Percentiles rank a stretch among this genome's conserved stretches.
Evolutionary conservation across 2,797 vertebrate species (phyloP).

Genomic region (Anniella stebbinsi): DNA sequence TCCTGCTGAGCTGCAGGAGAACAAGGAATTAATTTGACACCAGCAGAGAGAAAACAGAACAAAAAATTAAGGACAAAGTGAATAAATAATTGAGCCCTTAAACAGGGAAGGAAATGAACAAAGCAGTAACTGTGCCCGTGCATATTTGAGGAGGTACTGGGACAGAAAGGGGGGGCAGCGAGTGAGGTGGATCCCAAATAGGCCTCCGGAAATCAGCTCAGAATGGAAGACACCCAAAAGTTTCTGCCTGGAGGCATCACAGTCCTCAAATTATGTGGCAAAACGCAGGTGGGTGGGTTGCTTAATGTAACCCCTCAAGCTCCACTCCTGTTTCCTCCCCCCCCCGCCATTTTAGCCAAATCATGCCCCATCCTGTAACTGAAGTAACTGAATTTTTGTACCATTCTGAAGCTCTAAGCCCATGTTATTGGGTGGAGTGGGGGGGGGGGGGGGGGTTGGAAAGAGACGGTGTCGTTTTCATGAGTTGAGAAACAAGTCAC

Average conservation of each 20-base stretch:
- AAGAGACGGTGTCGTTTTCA: not conserved
- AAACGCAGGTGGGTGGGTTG: too few species aligned
- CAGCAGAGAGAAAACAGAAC: constrained; percentile 70
- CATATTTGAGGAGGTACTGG: accelerated
- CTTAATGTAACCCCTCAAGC: not conserved
- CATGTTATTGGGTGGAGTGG: not conserved
- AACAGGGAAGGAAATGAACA: constrained; percentile 63
- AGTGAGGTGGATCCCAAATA: not conserved
- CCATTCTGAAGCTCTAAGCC: not conserved
- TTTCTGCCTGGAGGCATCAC: constrained; percentile 34
- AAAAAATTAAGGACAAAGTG: constrained; percentile 67
- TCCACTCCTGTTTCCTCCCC: not conserved
- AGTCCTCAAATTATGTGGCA: not conserved
- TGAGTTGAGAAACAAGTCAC: not conserved
- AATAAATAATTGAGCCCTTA: constrained; percentile 72
- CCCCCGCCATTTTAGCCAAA: not conserved
- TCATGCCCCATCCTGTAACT: not conserved
- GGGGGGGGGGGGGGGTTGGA: not conserved
- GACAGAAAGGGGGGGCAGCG: not conserved
- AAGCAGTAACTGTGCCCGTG: constrained; percentile 37
- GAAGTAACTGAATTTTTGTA: not conserved
- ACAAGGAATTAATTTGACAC: constrained; percentile 73
- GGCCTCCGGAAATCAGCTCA: not conserved
- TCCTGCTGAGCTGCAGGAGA: constrained; percentile 72
- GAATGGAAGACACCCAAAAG: constrained; percentile 11